Evolutionary conservation across 2,797 vertebrate species (phyloP), one percentile per base, ranked within the genome.

Genomic region (Hybognathus amarus): DNA sequence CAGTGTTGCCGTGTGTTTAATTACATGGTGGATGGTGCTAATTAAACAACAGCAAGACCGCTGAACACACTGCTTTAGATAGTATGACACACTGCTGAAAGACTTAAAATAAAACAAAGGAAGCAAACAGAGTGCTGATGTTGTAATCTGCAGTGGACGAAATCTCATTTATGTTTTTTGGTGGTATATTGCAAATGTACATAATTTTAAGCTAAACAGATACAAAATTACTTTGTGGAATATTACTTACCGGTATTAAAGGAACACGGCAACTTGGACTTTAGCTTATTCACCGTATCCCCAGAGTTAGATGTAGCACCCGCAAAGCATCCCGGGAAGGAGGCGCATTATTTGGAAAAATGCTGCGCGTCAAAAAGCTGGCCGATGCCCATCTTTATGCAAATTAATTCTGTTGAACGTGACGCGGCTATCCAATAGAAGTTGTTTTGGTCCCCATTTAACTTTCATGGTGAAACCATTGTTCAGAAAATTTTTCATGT

Each of bases 31-130:
- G 78, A 56, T 80, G 78, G 64, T 69, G 50, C 66, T 80, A 80
- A 80, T 80, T 80, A 59, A 80, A 56, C 78, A 80, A 80, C 66
- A 68, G 78, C 50, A 69, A 56, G 78, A 56, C 38, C 63, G 40
- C 75, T 77, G 73, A 76, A 80, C 50, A 59, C 78, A 80, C 50
- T 54, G 66, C 66, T 80, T 79, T 67, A 38, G 64, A 52, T 67
- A 13, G 77, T 24, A 38, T 52, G 52, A 24, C 22, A 10, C 77
- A 24, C 63, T 54, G 33, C 63, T 67, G 77, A 30, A 79, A 67
- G 38, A 40, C 45, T 67, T 67, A 38, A 79, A 79, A 79, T 79
- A 36, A 50, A 54, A 24, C 42, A 36, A 15, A 47, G 12, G 24
- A 27, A 63, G 17, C 24, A n/a, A 66, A 78, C 20, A 79, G n/a